Evolutionary conservation across 2,888 invertebrate genomes (phyloP).

Genomic region (Gnatocerus cornutus): DNA sequence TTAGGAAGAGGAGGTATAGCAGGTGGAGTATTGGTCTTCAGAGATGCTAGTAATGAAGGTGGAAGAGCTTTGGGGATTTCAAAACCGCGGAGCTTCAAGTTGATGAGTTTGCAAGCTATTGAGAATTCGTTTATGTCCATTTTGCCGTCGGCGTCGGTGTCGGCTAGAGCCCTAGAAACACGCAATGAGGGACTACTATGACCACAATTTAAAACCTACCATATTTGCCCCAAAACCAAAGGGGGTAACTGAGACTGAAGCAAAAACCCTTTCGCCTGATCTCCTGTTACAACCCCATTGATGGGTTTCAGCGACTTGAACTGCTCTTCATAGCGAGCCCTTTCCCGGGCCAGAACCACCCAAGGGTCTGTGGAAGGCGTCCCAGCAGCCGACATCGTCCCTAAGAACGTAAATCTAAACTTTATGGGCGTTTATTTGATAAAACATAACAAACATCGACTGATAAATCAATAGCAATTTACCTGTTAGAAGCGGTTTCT

Average conservation of each 20-base stretch:
- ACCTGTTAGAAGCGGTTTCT: background rate
- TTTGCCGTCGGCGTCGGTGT: slow-evolving; percentile 97
- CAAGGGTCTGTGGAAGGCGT: slow-evolving; percentile 82
- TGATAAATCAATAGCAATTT: slow-evolving; percentile 5
- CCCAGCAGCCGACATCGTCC: slow-evolving; percentile 68
- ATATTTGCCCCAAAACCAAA: slow-evolving; percentile 92
- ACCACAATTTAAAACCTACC: slow-evolving; percentile 77
- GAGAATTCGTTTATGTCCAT: slow-evolving; percentile 97
- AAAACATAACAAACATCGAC: background rate
- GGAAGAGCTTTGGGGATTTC: slow-evolving; percentile 93
- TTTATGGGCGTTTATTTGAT: slow-evolving; percentile 21
- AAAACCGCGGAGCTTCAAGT: slow-evolving; percentile 91
- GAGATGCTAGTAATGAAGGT: slow-evolving; percentile 80
- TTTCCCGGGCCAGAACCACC: slow-evolving; percentile 90
- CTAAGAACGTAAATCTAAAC: slow-evolving; percentile 22
- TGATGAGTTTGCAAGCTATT: slow-evolving; percentile 96
- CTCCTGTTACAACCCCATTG: slow-evolving; percentile 91
- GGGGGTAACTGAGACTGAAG: slow-evolving; percentile 93
- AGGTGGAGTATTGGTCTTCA: slow-evolving; percentile 72
- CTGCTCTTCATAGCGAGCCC: slow-evolving; percentile 91
- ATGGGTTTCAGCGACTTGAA: slow-evolving; percentile 90
- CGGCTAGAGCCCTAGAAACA: slow-evolving; percentile 85
- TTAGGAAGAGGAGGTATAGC: slow-evolving; percentile 64
- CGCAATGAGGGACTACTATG: background rate
- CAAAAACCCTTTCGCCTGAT: slow-evolving; percentile 94